Evolutionary conservation across 64 coral and sea anemone species (phyloP), one percentile per base, ranked within the genome.

Genomic region (Montipora capricornis): DNA sequence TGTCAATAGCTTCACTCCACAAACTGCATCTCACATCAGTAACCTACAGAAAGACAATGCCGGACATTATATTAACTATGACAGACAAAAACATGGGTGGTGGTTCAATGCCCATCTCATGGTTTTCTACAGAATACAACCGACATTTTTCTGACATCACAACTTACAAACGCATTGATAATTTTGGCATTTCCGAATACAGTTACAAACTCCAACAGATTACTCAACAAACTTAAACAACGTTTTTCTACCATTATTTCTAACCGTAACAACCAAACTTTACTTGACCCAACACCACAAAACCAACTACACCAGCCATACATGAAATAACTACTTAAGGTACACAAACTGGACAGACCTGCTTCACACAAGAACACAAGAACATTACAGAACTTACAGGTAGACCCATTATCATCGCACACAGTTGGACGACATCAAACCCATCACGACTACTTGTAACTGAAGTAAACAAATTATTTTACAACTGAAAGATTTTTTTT

Each of bases 71-170:
- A 2, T 47, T 80, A 52, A 26, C 77, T 4, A 53, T 19, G 48
- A 79, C 87, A 77, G 73, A 89, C 73, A 89, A 89, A 89, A 89
- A 77, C 73, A 53, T 89, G 71, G 87, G 87, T 13, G 46, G 73
- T 73, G 50, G n/a, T 7, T 17, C 76, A 22, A 14, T 77, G 37
- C 71, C 71, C 17, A 89, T 24, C 11, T 11, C 87, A 8, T 89
- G 87, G 87, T 89, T 77, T 26, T 20, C 29, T 4, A 89, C 22
- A 19, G 73, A 89, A 89, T 89, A 89, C 71, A 74, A 47, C 2
- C 2, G 73, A 77, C 51, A 89, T 2, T 20, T 61, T 20, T 6
- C 44, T 16, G 71, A 89, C 67, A 13, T 22, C 2, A 16, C 16
- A 14, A 89, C 87, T 44, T 89, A 89, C n/a, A 76, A 89, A 24